phyloP scores from a whole-genome alignment of 64 coral and sea anemone genomes.

The Astreopora myriophthalma region DNA sequence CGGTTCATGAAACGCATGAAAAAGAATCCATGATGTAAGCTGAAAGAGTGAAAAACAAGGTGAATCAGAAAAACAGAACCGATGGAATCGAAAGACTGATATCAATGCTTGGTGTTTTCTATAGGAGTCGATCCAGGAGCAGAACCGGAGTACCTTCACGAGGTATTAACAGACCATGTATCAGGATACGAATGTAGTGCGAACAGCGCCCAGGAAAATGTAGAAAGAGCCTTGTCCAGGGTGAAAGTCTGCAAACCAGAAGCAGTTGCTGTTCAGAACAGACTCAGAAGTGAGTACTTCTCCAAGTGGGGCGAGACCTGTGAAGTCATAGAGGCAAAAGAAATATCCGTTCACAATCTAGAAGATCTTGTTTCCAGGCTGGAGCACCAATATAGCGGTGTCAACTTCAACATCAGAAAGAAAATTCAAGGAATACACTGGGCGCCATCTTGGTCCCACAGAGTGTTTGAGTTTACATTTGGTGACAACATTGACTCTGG shows the following conservation, averaged over 20 bases:
- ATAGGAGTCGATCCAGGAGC: constrained; percentile 36
- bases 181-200: neutral
- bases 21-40: neutral
- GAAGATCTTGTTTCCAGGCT: constrained; percentile 39
- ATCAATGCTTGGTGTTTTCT: neutral
- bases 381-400: constrained; percentile 45
- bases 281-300: constrained; percentile 59
- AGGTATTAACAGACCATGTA: constrained; percentile 22
- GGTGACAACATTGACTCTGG: constrained; percentile 58
- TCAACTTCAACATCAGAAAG: constrained; percentile 56
- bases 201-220: constrained; percentile 44
- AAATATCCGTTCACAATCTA: constrained; percentile 38
- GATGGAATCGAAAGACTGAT: neutral
- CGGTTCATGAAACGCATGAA: neutral
- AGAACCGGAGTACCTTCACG: constrained; percentile 38
- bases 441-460: constrained; percentile 60
- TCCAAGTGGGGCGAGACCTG: constrained; percentile 59
- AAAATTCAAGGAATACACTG: constrained; percentile 55
- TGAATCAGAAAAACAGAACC: neutral
- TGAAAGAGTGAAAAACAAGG: neutral
- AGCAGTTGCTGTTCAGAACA: neutral
- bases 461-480: constrained; percentile 71
- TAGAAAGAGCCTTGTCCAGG: constrained; percentile 18
- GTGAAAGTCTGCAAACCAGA: constrained; percentile 66
- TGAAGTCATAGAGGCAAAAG: constrained; percentile 64